Conservation (phyloP, 1,140 invertebrate genomes). For the Atopsyche davidsoni region DNA sequence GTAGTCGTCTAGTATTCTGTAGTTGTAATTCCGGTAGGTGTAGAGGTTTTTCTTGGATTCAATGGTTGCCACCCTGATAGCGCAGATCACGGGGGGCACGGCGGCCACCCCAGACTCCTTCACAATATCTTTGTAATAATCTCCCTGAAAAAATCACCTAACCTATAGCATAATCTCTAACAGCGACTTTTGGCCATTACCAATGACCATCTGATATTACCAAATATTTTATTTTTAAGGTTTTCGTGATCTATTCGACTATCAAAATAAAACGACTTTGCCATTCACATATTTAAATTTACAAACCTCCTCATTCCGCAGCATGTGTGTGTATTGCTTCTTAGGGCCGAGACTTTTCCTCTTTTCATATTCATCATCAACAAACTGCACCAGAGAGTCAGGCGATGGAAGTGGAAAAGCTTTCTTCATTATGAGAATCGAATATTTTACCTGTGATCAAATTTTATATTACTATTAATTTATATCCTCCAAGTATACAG, state of each 20-base stretch:
- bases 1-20: slow-evolving; percentile 39
- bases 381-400: slow-evolving; percentile 17
- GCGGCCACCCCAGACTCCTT: slow-evolving; percentile 40
- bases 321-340: slow-evolving; percentile 16
- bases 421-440: slow-evolving; percentile 9
- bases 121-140: slow-evolving; percentile 40
- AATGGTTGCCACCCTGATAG: slow-evolving; percentile 36
- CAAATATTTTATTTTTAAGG: too few relatives aligned
- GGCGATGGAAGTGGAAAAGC: slow-evolving; percentile 21
- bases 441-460: slow-evolving; percentile 23
- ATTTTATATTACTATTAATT: slow-evolving; percentile 6
- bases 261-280: too few relatives aligned
- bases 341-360: slow-evolving; percentile 12
- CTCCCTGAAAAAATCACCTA: slow-evolving; percentile 37
- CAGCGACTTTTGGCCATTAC: too few relatives aligned
- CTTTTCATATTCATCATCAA: slow-evolving; percentile 9
- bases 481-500: too few relatives aligned
- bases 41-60: slow-evolving; percentile 39
- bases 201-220: too few relatives aligned
- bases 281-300: too few relatives aligned
- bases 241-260: too few relatives aligned
- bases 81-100: slow-evolving; percentile 42
- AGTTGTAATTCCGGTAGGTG: slow-evolving; percentile 41
- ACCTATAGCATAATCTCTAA: too few relatives aligned
- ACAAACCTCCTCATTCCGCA: slow-evolving; percentile 21